These are phyloP conservation scores for Siphamia tubifer DNA, from an alignment of 2,113 vertebrate genomes.

Conservation along the genomic window DNA sequence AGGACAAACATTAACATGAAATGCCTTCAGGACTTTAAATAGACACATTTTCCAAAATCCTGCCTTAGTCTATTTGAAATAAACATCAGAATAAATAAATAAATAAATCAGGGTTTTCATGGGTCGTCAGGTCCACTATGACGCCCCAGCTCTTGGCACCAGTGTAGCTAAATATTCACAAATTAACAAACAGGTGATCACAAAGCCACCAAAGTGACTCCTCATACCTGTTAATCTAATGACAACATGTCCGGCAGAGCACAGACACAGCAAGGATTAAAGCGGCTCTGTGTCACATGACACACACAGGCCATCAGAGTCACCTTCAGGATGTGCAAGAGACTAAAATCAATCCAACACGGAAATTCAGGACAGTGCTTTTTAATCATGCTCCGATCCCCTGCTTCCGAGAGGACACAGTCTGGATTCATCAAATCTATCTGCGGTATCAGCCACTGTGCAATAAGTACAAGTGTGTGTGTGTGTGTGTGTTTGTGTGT, in stretches of 20 bases:
- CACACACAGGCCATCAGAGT: constrained; percentile 44
- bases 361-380: constrained; percentile 55
- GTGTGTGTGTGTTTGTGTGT: too few species aligned
- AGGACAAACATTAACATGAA: too few species aligned
- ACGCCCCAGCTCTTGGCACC: constrained; percentile 23
- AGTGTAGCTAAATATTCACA: constrained; percentile 53
- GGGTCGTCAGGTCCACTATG: background rate
- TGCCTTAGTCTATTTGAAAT: too few species aligned
- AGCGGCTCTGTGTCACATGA: constrained; percentile 43
- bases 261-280: constrained; percentile 53
- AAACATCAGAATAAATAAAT: too few species aligned
- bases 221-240: constrained; percentile 73
- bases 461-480: constrained; percentile 55
- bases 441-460: background rate
- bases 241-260: constrained; percentile 54
- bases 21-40: too few species aligned
- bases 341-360: constrained; percentile 63
- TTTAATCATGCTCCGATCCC: constrained; percentile 66
- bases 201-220: constrained; percentile 54
- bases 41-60: too few species aligned
- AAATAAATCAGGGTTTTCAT: too few species aligned
- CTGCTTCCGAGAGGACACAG: constrained; percentile 37
- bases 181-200: constrained; percentile 75
- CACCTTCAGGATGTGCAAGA: constrained; percentile 72
- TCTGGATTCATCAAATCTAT: constrained; percentile 34